Base-by-base conservation (phyloP, 2,113 vertebrate species). In the Pyrgilauda ruficollis region DNA sequence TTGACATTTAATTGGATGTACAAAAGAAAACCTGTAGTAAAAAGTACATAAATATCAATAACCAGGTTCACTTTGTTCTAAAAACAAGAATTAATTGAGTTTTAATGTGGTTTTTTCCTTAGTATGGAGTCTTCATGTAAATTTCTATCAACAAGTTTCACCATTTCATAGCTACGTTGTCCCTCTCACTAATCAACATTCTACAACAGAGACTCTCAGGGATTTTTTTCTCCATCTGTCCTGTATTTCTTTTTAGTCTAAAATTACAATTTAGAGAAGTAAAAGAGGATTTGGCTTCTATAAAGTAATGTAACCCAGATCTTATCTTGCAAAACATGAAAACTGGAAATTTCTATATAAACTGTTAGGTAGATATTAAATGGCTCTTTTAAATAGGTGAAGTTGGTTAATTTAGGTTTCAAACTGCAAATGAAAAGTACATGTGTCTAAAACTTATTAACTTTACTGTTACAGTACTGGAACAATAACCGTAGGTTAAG, bases 31-130 rank as follows among this genome's bases (percentile, higher is more conserved):
- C 2, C 55, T 91, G 26, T 62, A 69, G 3, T 62, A 81, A 84
- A 97, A 94, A 87, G 13, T 62, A 88, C 33, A 92, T 46, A 94
- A 83, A 93, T 63, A 76, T 58, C 69, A 96, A 79, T 94, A 95
- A 94, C 92, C 93, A 74, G 26, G 39, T 93, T 95, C 20, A 78
- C 67, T 95, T 96, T 4, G 14, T 93, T 97, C 62, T 85, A 39
- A 95, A 90, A 94, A 22, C 30, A 56, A 90, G 77, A 66, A 4
- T 70, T 93, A 83, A 91, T 76, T 88, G 41, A 74, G 76, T 92
- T 91, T 93, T 94, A 96, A 77, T 61, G 64, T 81, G 12, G 2
- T 1, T 79, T 89, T 88, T 61, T 87, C 22, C 52, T 90, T 49
- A 59, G 41, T 47, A 28, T 79, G 76, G 37, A 47, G 90, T 73